Percentiles rank a stretch among this genome's conserved stretches.
phyloP scores from a whole-genome alignment of 2,888 invertebrate genomes.

The Phania funesta region DNA sequence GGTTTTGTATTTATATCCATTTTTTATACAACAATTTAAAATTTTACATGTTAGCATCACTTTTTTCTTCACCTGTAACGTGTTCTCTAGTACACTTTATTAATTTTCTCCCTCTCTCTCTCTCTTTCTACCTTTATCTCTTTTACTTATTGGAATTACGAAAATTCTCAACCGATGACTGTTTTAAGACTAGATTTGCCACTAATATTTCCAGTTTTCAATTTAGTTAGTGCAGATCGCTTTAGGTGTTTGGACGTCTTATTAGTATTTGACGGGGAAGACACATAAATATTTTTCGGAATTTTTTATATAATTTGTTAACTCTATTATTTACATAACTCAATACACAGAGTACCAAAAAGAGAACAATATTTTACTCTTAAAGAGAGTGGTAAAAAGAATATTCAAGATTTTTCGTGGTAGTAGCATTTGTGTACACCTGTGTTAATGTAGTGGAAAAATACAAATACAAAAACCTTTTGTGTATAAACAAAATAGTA shows the following conservation, averaged over 20 bases:
- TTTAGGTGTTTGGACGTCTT: slow-evolving; percentile 72
- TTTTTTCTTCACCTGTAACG: not conserved
- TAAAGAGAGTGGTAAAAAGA: not conserved
- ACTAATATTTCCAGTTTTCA: slow-evolving; percentile 68
- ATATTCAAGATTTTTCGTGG: not conserved
- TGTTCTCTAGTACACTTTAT: not conserved
- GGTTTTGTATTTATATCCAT: not conserved
- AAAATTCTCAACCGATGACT: slow-evolving; percentile 49
- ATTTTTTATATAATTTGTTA: not conserved
- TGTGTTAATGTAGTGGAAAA: slow-evolving; percentile 58
- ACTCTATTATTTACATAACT: slow-evolving; percentile 1
- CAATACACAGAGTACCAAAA: not conserved
- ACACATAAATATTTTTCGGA: not conserved
- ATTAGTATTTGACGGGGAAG: not conserved
- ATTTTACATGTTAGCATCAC: slow-evolving; percentile 16
- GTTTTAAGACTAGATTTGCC: slow-evolving; percentile 48
- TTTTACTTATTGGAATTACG: slow-evolving; percentile 62
- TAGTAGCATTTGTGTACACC: slow-evolving; percentile 32
- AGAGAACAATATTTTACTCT: slow-evolving; percentile 35
- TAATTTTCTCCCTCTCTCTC: not conserved
- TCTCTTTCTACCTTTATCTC: not conserved
- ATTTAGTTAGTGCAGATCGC: slow-evolving; percentile 73
- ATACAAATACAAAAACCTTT: slow-evolving; percentile 11
- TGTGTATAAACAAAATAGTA: slow-evolving; percentile 61
- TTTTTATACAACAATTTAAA: not conserved